Evolutionary conservation across 2,113 vertebrate species (phyloP).

Genomic region (Prinia subflava): DNA sequence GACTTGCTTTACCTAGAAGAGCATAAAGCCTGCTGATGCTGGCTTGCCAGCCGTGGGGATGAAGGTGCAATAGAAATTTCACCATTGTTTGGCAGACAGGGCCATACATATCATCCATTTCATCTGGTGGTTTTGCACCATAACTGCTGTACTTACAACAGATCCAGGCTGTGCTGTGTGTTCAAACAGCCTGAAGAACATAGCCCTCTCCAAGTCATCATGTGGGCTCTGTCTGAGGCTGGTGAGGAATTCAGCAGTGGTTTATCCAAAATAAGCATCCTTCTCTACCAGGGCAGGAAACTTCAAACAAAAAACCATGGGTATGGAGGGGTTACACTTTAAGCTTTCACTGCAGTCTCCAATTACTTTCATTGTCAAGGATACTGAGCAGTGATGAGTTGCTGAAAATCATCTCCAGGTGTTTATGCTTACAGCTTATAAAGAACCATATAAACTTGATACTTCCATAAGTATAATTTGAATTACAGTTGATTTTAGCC

Average conservation of each 20-base stretch:
- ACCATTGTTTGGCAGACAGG: no score
- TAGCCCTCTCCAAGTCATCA: fast-evolving
- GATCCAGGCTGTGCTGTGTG: fast-evolving
- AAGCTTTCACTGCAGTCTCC: background rate
- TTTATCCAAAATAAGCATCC: background rate
- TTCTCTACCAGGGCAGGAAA: background rate
- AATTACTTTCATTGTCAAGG: background rate
- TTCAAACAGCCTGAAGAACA: background rate
- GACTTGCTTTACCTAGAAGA: background rate
- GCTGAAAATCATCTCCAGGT: background rate
- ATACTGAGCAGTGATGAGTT: background rate
- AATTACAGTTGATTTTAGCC: background rate
- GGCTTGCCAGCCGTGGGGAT: background rate
- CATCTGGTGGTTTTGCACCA: fast-evolving
- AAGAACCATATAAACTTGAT: background rate
- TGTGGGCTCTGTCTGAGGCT: background rate
- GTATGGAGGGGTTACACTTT: background rate
- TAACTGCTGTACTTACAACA: background rate
- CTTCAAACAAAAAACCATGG: background rate
- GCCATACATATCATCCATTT: fast-evolving
- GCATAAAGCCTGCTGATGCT: background rate
- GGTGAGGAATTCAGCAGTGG: fast-evolving
- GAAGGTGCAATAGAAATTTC: background rate
- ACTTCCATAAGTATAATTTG: background rate
- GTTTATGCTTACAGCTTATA: background rate